Evolutionary conservation across 2,888 invertebrate species (phyloP), one percentile per base, ranked within the genome.

Genomic region (Himalopsyche kuldschensis): DNA sequence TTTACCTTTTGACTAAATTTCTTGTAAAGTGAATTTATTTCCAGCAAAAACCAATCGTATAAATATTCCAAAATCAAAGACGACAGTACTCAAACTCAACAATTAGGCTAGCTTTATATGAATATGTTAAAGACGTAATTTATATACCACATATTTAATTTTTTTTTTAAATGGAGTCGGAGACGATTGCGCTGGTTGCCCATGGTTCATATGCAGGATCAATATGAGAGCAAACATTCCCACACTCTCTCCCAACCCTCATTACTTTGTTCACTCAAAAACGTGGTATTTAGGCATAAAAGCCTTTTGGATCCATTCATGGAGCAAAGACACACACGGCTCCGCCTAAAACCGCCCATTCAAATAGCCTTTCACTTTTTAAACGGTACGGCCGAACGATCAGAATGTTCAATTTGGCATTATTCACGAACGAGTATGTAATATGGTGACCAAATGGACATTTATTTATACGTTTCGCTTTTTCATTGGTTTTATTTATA

Each of bases 301-400:
- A 80, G 80, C 80, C 80, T 80, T 48, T 27, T 32, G 80, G 80
- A 69, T 27, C 75, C 69, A 80, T 80, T 80, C 80, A 80, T 32
- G 80, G 69, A 69, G 80, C 41, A 69, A 30, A 79, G 35, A 80
- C 80, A 80, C 75, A 31, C 69, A 20, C 63, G 32, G 41, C 41
- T 20, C 41, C 20, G 75, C 63, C 31, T 75, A 35, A 80, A 80
- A 80, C 80, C 75, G 15, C 80, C 80, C 69, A 63, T 69, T 69
- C 75, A 80, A 80, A 80, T 80, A 35, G 80, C 80, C 80, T 80
- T 80, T 80, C 80, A 32, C 80, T 80, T 80, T 79, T 80, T 80
- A 63, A 80, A 69, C 32, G 75, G 30, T 27, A 32, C 75, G 31
- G 31, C 0, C 75, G 32, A 75, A 15, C 75, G 75, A 75, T 32